Evolutionary conservation across 2,113 vertebrate species (phyloP).

Genomic region (Dasyprocta punctata): DNA sequence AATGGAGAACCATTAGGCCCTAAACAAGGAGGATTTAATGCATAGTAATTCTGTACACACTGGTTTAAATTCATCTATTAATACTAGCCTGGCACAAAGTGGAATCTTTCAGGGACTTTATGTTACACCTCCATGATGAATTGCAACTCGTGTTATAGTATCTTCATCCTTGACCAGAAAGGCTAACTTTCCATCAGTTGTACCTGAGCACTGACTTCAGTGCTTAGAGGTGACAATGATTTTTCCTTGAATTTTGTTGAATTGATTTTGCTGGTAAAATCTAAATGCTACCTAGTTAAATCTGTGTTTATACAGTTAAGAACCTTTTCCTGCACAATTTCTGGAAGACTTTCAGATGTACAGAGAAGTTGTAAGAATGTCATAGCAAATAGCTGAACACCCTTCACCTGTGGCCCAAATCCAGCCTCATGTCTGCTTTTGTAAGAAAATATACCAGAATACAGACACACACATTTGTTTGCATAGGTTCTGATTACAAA

Average conservation of each 20-base stretch:
- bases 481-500: not conserved
- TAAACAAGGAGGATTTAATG: not conserved
- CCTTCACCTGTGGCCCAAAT: not conserved
- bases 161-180: constrained; percentile 6
- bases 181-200: not conserved
- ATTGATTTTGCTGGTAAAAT: not conserved
- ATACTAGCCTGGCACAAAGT: not conserved
- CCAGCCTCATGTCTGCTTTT: not conserved
- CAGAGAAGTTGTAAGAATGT: not conserved
- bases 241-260: constrained; percentile 5
- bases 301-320: not conserved
- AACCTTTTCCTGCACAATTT: not conserved
- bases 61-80: not conserved
- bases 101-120: constrained; percentile 19
- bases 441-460: not conserved
- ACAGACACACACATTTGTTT: not conserved
- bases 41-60: not conserved
- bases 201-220: not conserved
- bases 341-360: not conserved
- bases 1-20: not conserved
- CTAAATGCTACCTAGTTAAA: not conserved
- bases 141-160: not conserved
- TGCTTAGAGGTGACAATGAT: not conserved
- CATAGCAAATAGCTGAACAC: too few relatives aligned
- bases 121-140: not conserved